Evolutionary conservation across 2,113 vertebrate genomes (phyloP).

Genomic region (Salvelinus fontinalis): DNA sequence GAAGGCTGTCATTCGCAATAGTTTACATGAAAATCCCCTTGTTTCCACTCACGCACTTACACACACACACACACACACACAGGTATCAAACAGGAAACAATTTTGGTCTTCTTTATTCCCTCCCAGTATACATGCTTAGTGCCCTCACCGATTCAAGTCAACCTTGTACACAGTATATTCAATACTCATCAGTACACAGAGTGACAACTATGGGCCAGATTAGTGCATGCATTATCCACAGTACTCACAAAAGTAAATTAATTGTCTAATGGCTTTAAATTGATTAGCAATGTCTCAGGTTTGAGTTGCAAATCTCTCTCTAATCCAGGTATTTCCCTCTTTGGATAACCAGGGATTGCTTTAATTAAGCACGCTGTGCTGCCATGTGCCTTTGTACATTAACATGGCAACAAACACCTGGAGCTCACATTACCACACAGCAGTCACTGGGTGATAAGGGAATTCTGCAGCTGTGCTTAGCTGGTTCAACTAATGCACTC

Average conservation of each 20-base stretch:
- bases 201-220: slow-evolving; percentile 61
- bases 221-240: slow-evolving; percentile 61
- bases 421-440: slow-evolving; percentile 23
- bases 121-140: slow-evolving; percentile 9
- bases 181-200: slow-evolving; percentile 63
- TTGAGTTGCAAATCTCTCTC: slow-evolving; percentile 70
- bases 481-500: too few species aligned
- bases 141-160: slow-evolving; percentile 31
- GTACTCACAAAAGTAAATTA: slow-evolving; percentile 67
- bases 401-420: slow-evolving; percentile 59
- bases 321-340: slow-evolving; percentile 72
- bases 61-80: neutral
- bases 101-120: slow-evolving; percentile 36
- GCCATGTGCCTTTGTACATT: slow-evolving; percentile 54
- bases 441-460: neutral
- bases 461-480: neutral
- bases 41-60: neutral
- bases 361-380: slow-evolving; percentile 67
- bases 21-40: neutral
- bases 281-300: slow-evolving; percentile 69
- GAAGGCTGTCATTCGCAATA: too few species aligned
- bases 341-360: slow-evolving; percentile 70
- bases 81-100: slow-evolving; percentile 4
- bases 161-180: slow-evolving; percentile 55
- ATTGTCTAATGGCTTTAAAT: slow-evolving; percentile 73